A percentile compares a stretch with the other conserved stretches of the same genome.
Evolutionary conservation across 2,113 vertebrate species (phyloP).

Genomic region (Heterocephalus glaber): DNA sequence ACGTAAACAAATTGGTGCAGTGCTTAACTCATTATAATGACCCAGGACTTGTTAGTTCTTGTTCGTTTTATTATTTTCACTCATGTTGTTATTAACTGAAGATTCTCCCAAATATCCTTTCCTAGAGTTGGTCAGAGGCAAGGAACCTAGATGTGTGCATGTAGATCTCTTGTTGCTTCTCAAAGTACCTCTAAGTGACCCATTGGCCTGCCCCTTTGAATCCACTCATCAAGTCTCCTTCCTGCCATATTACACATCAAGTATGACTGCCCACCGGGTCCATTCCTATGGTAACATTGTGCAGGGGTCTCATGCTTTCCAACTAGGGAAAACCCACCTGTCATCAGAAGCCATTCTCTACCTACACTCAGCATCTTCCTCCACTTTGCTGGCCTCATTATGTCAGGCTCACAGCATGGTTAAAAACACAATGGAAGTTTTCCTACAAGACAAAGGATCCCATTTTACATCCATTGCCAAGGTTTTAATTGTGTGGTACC

Average conservation of each 20-base stretch:
- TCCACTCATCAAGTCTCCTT: not conserved
- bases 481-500: constrained; percentile 45
- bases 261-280: not conserved
- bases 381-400: not conserved
- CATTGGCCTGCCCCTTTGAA: not conserved
- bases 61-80: not conserved
- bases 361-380: not conserved
- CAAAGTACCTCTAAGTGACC: not conserved
- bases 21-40: not conserved
- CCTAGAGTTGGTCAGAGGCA: not conserved
- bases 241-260: not conserved
- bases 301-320: not conserved
- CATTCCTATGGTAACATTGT: not conserved
- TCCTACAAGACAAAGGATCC: not conserved
- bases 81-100: not conserved
- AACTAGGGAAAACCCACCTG: not conserved
- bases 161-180: not conserved
- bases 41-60: not conserved
- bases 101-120: not conserved
- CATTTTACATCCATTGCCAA: constrained; percentile 8
- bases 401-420: not conserved
- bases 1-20: not conserved
- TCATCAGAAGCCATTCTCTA: not conserved
- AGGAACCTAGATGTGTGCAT: not conserved
- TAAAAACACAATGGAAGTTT: not conserved